Base-by-base conservation (phyloP, 2,113 vertebrate species). In the Hippoglossus stenolepis region DNA sequence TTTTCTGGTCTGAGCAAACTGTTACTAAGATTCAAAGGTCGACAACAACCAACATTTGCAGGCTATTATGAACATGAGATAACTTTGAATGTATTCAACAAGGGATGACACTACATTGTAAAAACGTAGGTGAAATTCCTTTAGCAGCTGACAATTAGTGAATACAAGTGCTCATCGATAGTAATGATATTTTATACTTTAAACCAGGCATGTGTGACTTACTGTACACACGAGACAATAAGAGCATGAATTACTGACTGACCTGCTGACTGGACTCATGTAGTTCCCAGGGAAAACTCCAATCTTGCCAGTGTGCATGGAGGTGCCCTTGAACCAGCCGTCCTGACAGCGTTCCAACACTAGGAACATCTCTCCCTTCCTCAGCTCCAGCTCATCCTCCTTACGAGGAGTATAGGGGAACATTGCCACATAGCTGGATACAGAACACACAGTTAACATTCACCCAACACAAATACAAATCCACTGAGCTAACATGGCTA, bases 281-380 rank as follows among this genome's bases (percentile, higher is more conserved):
- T 99, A 99, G 94, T 99, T 99, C 71, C 98, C 98, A 38, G 98
- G 98, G 85, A 99, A 99, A 62, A 99, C 98, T 43, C 98, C 98
- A 0, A 97, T 98, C 91, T 97, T 99, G 90, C 97, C 98, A 0
- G 97, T 99, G 77, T 99, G 97, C 97, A 99, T 98, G 35, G 98
- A 99, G 1, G 97, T 98, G 83, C 98, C 98, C 90, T 99, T 99
- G 94, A 98, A 98, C 98, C 98, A 99, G 88, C 98, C 98, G 23
- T 99, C 98, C 79, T 99, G 97, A 88, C 98, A 99, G 81, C 97
- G 97, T 57, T 99, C 98, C 88, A 98, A 95, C 38, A 99, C 98
- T 6, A 99, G 92, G 85, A 99, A 98, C 97, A 99, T 98, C 92
- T 99, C 97, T 3, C 98, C 98, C 87, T 99, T 99, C 60, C 97